These are phyloP conservation scores for Cyanistes caeruleus DNA, from an alignment of 2,113 vertebrate species.

Conservation along the genomic window DNA sequence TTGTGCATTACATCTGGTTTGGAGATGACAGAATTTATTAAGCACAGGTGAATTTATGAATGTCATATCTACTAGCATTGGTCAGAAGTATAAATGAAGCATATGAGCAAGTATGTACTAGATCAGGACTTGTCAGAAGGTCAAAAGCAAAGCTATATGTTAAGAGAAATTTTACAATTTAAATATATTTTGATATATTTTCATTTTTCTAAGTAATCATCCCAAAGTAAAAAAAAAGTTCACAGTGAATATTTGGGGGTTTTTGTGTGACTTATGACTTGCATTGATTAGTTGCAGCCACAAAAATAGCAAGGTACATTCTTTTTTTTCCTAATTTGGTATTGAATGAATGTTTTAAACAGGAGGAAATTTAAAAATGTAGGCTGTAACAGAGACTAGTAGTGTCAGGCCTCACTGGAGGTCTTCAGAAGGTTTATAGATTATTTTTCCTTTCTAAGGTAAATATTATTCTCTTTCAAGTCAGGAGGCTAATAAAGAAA, in stretches of 20 bases:
- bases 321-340: neutral
- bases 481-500: neutral
- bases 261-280: neutral
- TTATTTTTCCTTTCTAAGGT: neutral
- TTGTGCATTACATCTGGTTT: neutral
- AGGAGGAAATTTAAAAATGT: neutral
- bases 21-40: neutral
- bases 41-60: neutral
- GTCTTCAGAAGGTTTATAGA: neutral
- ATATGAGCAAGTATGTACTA: neutral
- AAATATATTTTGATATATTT: neutral
- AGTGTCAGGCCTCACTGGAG: neutral
- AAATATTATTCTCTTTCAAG: neutral
- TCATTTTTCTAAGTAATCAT: neutral
- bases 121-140: neutral
- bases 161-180: neutral
- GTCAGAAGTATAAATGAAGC: neutral
- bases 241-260: neutral
- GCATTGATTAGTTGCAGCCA: neutral
- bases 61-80: neutral
- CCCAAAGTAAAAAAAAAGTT: neutral
- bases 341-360: neutral
- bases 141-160: neutral
- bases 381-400: neutral
- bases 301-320: neutral